Percentiles rank a stretch among this genome's conserved stretches.
Conservation (phyloP, 2,113 vertebrate genomes). For the Oryzias curvinotus region DNA sequence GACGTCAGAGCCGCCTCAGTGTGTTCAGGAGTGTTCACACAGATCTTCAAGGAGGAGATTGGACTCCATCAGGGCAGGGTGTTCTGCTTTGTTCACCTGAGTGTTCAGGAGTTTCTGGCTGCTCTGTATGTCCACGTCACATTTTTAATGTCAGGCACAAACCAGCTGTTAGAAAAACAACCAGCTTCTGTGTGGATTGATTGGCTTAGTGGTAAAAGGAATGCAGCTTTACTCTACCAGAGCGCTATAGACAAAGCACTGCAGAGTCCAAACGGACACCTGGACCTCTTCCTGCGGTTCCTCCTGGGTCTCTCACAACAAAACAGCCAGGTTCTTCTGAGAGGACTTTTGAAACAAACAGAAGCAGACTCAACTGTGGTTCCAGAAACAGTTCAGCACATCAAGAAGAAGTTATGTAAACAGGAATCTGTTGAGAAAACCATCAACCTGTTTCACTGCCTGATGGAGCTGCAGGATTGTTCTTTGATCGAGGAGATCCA, state of each 20-base stretch:
- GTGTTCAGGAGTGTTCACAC: slow-evolving; percentile 30
- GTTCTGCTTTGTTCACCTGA: slow-evolving; percentile 46
- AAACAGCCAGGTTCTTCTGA: slow-evolving; percentile 15
- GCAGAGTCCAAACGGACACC: slow-evolving; percentile 29
- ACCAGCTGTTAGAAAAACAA: slow-evolving; percentile 19
- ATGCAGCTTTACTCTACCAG: neutral
- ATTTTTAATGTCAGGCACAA: slow-evolving; percentile 16
- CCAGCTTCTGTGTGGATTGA: neutral
- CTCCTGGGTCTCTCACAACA: slow-evolving; percentile 35
- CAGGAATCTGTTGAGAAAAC: slow-evolving; percentile 16
- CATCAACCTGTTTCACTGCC: slow-evolving; percentile 45
- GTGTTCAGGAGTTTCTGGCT: slow-evolving; percentile 32
- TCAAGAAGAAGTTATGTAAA: slow-evolving; percentile 21
- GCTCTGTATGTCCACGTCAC: slow-evolving; percentile 46
- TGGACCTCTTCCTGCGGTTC: slow-evolving; percentile 42
- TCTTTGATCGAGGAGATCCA: slow-evolving; percentile 9
- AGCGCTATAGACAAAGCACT: slow-evolving; percentile 19
- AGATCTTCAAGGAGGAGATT: slow-evolving; percentile 2
- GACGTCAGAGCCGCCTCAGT: neutral
- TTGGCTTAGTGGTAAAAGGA: neutral
- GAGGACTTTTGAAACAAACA: slow-evolving; percentile 2
- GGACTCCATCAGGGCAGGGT: neutral
- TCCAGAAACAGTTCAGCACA: slow-evolving; percentile 10
- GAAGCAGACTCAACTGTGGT: neutral
- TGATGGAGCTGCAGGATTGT: slow-evolving; percentile 13